Evolutionary conservation across 2,797 vertebrate species (phyloP).

Genomic region (Hafferia zeledoni): DNA sequence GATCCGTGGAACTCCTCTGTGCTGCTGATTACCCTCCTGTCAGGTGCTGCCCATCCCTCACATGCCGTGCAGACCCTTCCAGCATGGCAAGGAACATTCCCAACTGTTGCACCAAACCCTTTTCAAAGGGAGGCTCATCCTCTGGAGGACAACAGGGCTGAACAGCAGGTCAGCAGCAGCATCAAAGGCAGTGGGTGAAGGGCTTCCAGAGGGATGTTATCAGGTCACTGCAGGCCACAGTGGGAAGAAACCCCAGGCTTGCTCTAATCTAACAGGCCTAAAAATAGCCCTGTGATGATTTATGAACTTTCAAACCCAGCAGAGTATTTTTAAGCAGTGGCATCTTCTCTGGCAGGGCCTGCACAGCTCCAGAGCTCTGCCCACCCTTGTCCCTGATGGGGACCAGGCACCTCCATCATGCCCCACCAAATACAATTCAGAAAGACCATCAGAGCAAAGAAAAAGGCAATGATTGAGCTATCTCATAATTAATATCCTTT

Average conservation of each 20-base stretch:
- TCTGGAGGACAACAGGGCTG: fast-evolving
- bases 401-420: background rate
- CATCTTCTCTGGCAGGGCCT: background rate
- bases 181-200: fast-evolving
- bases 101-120: slow-evolving; percentile 12
- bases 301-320: slow-evolving; percentile 15
- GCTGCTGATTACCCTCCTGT: background rate
- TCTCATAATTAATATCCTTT: background rate
- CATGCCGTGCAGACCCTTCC: background rate
- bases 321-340: background rate
- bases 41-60: background rate
- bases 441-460: background rate
- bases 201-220: background rate
- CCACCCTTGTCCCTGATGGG: background rate
- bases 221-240: background rate
- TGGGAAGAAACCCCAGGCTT: slow-evolving; percentile 13
- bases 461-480: background rate
- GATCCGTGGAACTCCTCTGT: background rate
- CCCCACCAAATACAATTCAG: background rate
- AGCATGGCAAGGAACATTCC: background rate
- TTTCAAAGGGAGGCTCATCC: background rate
- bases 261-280: background rate
- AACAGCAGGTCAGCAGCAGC: background rate
- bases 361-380: background rate
- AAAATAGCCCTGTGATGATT: slow-evolving; percentile 32